phyloP scores from a whole-genome alignment of 2,113 vertebrate genomes.

The Dunckerocampus dactyliophorus region DNA sequence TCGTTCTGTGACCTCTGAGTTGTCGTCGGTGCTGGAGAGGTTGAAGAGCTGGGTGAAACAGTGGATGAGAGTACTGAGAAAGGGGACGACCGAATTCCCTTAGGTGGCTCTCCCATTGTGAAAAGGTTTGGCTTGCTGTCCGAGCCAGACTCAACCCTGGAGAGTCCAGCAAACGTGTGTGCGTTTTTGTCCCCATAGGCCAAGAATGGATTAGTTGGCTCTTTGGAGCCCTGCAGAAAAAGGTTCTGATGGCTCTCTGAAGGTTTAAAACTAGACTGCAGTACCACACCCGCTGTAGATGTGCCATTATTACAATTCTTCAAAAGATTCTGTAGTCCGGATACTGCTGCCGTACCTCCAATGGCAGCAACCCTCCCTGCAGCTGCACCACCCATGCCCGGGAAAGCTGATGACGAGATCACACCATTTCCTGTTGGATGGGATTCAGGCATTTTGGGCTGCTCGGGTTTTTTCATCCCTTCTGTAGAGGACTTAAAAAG shows the following conservation, averaged over 20 bases:
- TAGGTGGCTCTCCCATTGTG: slow-evolving; percentile 87
- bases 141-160: slow-evolving; percentile 68
- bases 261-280: slow-evolving; percentile 61
- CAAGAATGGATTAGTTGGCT: slow-evolving; percentile 91
- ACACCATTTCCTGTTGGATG: slow-evolving; percentile 80
- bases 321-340: slow-evolving; percentile 43
- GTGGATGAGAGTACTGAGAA: slow-evolving; percentile 68
- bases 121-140: slow-evolving; percentile 84
- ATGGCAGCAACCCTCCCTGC: slow-evolving; percentile 44
- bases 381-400: slow-evolving; percentile 64
- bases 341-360: slow-evolving; percentile 36
- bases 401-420: slow-evolving; percentile 82
- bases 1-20: slow-evolving; percentile 67
- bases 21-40: slow-evolving; percentile 72
- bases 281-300: slow-evolving; percentile 47
- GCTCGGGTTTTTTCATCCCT: slow-evolving; percentile 71
- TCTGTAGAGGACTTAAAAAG: slow-evolving; percentile 70
- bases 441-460: slow-evolving; percentile 78
- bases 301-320: slow-evolving; percentile 55
- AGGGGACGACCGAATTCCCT: slow-evolving; percentile 77
- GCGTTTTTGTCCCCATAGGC: slow-evolving; percentile 84
- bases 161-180: slow-evolving; percentile 84
- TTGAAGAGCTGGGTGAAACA: slow-evolving; percentile 70
- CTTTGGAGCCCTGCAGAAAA: slow-evolving; percentile 91
- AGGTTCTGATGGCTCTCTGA: slow-evolving; percentile 90